phyloP scores from a whole-genome alignment of 2,797 vertebrate species.

The Orientallactaga sibirica region DNA sequence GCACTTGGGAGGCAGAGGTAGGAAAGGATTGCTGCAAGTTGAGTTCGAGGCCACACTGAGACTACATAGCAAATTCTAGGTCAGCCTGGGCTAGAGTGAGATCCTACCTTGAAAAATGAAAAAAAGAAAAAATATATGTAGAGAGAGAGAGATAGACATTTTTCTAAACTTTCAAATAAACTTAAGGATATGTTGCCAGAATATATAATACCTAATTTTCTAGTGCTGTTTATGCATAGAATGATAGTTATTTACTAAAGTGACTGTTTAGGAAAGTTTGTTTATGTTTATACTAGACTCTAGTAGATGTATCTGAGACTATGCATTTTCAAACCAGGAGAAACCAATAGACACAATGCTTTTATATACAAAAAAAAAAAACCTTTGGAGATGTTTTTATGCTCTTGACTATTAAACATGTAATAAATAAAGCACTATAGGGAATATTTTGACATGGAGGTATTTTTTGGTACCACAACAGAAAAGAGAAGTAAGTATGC shows the following conservation, averaged over 20 bases:
- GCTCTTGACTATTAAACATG: slow-evolving; percentile 5
- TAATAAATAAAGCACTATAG: neutral
- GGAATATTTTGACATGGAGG: neutral
- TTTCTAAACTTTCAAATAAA: slow-evolving; percentile 22
- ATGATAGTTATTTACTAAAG: slow-evolving; percentile 15
- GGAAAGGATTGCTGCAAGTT: too few species aligned
- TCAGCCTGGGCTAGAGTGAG: too few species aligned
- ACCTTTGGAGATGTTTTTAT: slow-evolving; percentile 35
- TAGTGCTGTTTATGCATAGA: neutral
- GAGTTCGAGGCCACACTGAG: too few species aligned
- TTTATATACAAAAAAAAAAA: slow-evolving; percentile 31
- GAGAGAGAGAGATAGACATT: neutral
- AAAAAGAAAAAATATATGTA: too few species aligned
- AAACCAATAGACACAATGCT: slow-evolving; percentile 14
- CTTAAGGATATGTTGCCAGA: slow-evolving; percentile 11
- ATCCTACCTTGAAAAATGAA: too few species aligned
- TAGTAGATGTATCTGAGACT: neutral
- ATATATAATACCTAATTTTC: slow-evolving; percentile 10
- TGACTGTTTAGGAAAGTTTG: neutral
- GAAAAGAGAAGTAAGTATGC: neutral
- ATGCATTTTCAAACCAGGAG: neutral
- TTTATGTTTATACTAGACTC: neutral
- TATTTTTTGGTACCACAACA: slow-evolving; percentile 2
- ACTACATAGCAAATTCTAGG: too few species aligned
- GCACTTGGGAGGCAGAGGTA: too few species aligned